These are phyloP conservation scores for Aphelenchoides bicaudatus DNA, from an alignment of 2,888 invertebrate genomes.

Conservation along the genomic window DNA sequence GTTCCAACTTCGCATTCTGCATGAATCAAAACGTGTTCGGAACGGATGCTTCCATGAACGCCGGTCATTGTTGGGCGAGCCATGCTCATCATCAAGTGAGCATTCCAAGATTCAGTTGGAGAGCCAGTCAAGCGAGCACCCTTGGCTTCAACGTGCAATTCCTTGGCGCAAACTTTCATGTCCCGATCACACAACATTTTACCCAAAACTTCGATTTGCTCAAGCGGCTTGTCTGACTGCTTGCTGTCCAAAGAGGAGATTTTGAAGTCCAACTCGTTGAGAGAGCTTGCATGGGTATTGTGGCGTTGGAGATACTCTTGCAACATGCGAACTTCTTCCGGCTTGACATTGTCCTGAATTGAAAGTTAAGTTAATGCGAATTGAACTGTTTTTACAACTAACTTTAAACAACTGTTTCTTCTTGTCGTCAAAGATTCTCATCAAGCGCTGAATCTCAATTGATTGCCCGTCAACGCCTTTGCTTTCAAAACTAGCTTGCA, in stretches of 20 bases:
- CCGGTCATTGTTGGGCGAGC: slow-evolving; percentile 16
- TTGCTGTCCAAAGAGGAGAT: not conserved
- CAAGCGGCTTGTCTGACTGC: not conserved
- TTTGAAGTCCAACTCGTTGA: not conserved
- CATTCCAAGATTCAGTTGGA: slow-evolving; percentile 5
- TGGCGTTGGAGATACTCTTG: not conserved
- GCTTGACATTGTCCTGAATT: not conserved
- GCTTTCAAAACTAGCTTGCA: no score
- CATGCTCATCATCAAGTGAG: not conserved
- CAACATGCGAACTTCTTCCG: slow-evolving; percentile 5
- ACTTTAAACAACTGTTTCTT: no score
- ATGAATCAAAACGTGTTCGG: slow-evolving; percentile 17
- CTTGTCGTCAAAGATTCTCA: slow-evolving; percentile 5
- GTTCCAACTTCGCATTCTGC: slow-evolving; percentile 15
- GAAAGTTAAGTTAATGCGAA: no score
- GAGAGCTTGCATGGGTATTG: not conserved
- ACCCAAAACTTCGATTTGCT: not conserved
- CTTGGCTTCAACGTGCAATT: not conserved
- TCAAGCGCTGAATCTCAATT: not conserved
- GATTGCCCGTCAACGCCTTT: not conserved
- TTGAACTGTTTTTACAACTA: no score
- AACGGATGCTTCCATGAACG: slow-evolving; percentile 13
- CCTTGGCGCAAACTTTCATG: slow-evolving; percentile 8
- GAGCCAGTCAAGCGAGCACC: not conserved
- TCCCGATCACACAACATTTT: slow-evolving; percentile 5